Evolutionary conservation across 1,140 invertebrate species (phyloP).

Genomic region (Elymnias hypermnestra): DNA sequence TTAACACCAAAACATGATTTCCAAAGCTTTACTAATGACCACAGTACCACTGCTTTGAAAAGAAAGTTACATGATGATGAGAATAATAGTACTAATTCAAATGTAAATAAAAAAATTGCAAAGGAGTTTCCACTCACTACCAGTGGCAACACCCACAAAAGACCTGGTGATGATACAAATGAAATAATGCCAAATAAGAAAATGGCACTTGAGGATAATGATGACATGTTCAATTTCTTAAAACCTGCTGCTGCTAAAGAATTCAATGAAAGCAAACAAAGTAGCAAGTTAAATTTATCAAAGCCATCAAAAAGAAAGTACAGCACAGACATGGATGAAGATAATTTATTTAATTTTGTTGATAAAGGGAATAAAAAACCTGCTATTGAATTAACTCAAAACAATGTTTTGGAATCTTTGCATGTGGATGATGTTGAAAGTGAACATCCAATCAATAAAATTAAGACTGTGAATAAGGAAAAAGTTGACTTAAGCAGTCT

Average conservation of each 20-base stretch:
- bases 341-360: conserved; percentile 60
- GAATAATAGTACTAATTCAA: conserved; percentile 18
- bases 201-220: conserved; percentile 30
- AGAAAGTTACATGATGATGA: conserved; percentile 45
- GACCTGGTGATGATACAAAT: conserved; percentile 31
- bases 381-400: conserved; percentile 13
- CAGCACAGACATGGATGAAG: conserved; percentile 36
- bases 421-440: conserved; percentile 6
- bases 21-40: conserved; percentile 5
- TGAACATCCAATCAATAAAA: conserved; percentile 2
- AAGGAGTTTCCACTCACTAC: conserved; percentile 9
- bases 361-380: conserved; percentile 25
- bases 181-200: conserved; percentile 42
- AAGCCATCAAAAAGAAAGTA: conserved; percentile 55
- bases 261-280: conserved; percentile 22
- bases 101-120: conserved; percentile 37
- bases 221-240: conserved; percentile 53
- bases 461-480: conserved; percentile 15
- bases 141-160: conserved; percentile 35
- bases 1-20: conserved; percentile 27
- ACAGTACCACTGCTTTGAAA: conserved; percentile 29
- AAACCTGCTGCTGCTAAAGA: conserved; percentile 11
- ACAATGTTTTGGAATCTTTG: not conserved
- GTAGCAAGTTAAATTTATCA: conserved; percentile 46
- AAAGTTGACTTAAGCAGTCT: conserved; percentile 39